phyloP scores from a whole-genome alignment of 2,113 vertebrate species.

The Sterna hirundo region DNA sequence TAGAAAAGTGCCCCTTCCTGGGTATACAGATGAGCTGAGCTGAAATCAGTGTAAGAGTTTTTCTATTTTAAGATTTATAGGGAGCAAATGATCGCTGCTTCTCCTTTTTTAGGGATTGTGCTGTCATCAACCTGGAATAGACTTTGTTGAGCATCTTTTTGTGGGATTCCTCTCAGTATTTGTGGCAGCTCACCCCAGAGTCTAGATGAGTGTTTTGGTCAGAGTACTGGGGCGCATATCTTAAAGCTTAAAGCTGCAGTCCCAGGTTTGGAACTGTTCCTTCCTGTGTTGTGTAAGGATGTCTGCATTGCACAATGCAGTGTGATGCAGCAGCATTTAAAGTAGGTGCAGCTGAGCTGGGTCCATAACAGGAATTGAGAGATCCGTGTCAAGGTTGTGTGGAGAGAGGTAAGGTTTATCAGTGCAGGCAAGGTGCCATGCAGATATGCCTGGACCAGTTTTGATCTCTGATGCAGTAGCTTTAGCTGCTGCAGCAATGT shows the following conservation, averaged over 20 bases:
- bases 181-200: neutral
- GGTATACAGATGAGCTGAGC: neutral
- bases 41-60: neutral
- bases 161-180: neutral
- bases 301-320: conserved; percentile 39
- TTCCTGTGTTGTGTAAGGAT: neutral
- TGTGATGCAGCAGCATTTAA: conserved; percentile 9
- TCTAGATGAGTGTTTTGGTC: neutral
- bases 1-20: neutral
- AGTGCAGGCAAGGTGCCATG: neutral
- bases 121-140: neutral
- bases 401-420: neutral
- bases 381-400: neutral
- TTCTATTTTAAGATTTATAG: neutral
- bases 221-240: neutral
- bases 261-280: neutral
- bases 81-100: neutral
- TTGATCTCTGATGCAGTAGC: neutral
- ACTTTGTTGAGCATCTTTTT: neutral
- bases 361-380: neutral
- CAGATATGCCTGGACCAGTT: neutral
- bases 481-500: neutral
- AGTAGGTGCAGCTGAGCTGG: neutral
- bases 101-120: neutral
- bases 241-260: neutral